These are phyloP conservation scores for Premnoplex brunnescens DNA, from an alignment of 2,797 vertebrate genomes.

Conservation along the genomic window DNA sequence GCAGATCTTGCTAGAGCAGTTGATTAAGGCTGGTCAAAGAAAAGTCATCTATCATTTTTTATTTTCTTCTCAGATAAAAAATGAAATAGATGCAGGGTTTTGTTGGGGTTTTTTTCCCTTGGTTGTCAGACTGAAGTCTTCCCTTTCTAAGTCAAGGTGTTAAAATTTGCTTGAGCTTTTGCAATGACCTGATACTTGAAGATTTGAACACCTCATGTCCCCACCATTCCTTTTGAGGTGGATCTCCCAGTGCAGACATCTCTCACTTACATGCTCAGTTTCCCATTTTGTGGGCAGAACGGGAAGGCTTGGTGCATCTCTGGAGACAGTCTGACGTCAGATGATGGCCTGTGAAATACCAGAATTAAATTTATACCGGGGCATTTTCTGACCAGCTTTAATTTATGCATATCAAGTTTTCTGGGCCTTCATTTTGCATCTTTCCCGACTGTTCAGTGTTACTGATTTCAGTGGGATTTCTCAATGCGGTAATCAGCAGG, in stretches of 20 bases:
- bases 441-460: not conserved
- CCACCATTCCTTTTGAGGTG: not conserved
- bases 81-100: not conserved
- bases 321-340: not conserved
- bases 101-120: not conserved
- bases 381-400: conserved; percentile 56
- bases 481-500: conserved; percentile 3
- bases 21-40: conserved; percentile 47
- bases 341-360: not conserved
- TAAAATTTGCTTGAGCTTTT: not conserved
- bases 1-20: not conserved
- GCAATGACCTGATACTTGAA: not conserved
- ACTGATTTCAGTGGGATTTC: conserved; percentile 20
- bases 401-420: not conserved
- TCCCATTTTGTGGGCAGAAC: not conserved
- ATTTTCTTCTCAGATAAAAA: not conserved
- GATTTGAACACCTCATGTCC: not conserved
- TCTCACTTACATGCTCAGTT: not conserved
- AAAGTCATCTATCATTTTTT: not conserved
- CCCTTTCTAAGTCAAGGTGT: not conserved
- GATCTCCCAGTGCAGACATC: not conserved
- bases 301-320: not conserved
- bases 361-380: not conserved
- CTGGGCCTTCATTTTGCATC: not conserved
- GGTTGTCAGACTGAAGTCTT: not conserved